Evolutionary conservation across 1,140 invertebrate species (phyloP).

Genomic region (Manduca sexta): DNA sequence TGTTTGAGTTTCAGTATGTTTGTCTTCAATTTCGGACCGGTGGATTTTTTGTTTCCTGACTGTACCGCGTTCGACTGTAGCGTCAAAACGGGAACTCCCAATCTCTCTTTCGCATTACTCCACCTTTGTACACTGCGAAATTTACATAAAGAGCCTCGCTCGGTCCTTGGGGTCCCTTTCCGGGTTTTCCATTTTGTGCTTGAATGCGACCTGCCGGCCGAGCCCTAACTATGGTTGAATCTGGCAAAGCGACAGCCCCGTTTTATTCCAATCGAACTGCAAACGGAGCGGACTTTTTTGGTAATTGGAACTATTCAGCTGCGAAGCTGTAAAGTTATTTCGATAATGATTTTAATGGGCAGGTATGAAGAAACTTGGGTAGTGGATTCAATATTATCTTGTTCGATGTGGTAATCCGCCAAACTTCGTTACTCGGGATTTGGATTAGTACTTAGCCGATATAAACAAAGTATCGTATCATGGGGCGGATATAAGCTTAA

Average conservation of each 20-base stretch:
- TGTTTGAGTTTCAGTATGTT: constrained; percentile 20
- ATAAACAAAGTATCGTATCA: too few relatives aligned
- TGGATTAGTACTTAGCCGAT: too few relatives aligned
- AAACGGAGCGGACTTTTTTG: constrained; percentile 22
- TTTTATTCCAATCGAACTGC: constrained; percentile 44
- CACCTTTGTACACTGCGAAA: constrained; percentile 50
- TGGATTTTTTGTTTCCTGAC: constrained; percentile 28
- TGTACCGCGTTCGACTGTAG: constrained; percentile 28
- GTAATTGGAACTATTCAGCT: constrained; percentile 16
- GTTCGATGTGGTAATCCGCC: too few relatives aligned
- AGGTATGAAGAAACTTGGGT: too few relatives aligned
- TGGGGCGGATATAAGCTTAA: too few relatives aligned
- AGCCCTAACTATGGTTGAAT: constrained; percentile 34
- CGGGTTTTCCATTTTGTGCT: constrained; percentile 55
- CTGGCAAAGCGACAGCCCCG: constrained; percentile 33
- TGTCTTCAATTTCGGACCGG: constrained; percentile 28
- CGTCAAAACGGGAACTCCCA: constrained; percentile 41
- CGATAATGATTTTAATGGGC: too few relatives aligned
- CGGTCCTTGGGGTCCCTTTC: constrained; percentile 55
- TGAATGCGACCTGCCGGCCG: constrained; percentile 33
- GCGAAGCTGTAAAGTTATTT: too few relatives aligned
- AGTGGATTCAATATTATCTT: too few relatives aligned
- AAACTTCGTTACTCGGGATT: too few relatives aligned
- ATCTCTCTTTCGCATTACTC: constrained; percentile 53
- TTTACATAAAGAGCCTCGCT: constrained; percentile 54